Conservation (phyloP, 2,888 invertebrate genomes). For the Plebejus anna region DNA sequence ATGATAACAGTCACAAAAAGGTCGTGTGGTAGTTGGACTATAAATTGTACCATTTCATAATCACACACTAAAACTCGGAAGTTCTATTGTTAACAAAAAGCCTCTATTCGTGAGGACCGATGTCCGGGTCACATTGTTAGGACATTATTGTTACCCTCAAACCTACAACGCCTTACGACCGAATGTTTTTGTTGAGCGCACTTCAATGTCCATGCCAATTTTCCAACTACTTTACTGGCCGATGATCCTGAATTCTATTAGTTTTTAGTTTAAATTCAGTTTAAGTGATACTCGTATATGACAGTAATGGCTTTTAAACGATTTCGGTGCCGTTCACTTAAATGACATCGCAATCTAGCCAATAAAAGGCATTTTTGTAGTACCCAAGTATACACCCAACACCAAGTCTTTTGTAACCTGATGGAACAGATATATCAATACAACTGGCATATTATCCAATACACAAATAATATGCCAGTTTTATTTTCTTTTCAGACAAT, state of each 20-base stretch:
- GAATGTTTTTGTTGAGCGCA: conserved; percentile 8
- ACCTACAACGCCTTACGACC: neutral
- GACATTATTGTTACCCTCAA: conserved; percentile 16
- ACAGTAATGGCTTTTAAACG: too few relatives aligned
- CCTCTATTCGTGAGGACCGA: neutral
- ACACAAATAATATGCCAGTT: too few relatives aligned
- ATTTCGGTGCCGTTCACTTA: too few relatives aligned
- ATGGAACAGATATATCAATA: too few relatives aligned
- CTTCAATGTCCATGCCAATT: neutral
- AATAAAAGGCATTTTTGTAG: too few relatives aligned
- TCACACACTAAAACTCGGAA: conserved; percentile 11
- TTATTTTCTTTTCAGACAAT: too few relatives aligned
- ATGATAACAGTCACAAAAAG: neutral
- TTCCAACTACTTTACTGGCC: neutral
- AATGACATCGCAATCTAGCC: too few relatives aligned
- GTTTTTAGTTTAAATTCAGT: neutral
- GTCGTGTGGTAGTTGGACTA: neutral
- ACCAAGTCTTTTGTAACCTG: too few relatives aligned
- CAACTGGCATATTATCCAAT: too few relatives aligned
- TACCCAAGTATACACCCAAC: too few relatives aligned
- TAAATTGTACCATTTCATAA: conserved; percentile 11
- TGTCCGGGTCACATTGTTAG: conserved; percentile 15
- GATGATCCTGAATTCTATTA: neutral
- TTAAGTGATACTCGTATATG: neutral
- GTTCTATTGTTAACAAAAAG: neutral